Evolutionary conservation across 2,888 invertebrate genomes (phyloP), one percentile per base, ranked within the genome.

Genomic region (Leptinotarsa juncta): DNA sequence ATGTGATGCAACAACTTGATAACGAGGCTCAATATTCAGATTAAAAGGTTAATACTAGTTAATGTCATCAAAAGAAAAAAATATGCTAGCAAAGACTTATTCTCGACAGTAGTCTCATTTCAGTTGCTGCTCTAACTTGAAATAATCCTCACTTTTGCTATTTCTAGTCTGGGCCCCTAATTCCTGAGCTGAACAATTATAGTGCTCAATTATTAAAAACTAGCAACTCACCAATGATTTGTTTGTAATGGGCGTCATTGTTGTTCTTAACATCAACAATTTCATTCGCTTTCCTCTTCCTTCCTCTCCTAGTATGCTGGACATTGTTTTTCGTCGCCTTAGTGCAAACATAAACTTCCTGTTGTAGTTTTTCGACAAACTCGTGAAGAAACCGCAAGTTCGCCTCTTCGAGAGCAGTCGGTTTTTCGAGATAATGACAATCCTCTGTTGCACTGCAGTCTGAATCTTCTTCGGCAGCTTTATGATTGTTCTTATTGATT

Each of bases 351-450:
- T 80, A 70, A 62, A 81, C 70, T 23, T 73, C 77, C 48, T 74
- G 78, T 50, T 82, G 80, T 12, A 82, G 72, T 66, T 75, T 76
- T 14, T 48, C 74, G n/a, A 81, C 74, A 10, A 74, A 70, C n/a
- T 71, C 72, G 26, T 75, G 65, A 16, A 83, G 12, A 70, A 74
- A 76, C 18, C 71, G 72, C 51, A 82, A 74, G 42, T 79, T 76
- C 18, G 67, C 76, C 66, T 79, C 76, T 51, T 78, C 65, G 26
- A 55, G 67, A 7, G 26, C 67, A 49, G 69, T 75, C 12, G 73
- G 75, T 55, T 73, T 74, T 53, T 79, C 81, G 15, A 80, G 77
- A 70, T 78, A 81, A 60, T 66, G 70, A 75, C 79, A 77, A 4
- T 70, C 65, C 2, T 78, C 76, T 23, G 74, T 26, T 26, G 26